Conservation (phyloP, 2,888 invertebrate genomes). For the Palloptera scutellata region DNA sequence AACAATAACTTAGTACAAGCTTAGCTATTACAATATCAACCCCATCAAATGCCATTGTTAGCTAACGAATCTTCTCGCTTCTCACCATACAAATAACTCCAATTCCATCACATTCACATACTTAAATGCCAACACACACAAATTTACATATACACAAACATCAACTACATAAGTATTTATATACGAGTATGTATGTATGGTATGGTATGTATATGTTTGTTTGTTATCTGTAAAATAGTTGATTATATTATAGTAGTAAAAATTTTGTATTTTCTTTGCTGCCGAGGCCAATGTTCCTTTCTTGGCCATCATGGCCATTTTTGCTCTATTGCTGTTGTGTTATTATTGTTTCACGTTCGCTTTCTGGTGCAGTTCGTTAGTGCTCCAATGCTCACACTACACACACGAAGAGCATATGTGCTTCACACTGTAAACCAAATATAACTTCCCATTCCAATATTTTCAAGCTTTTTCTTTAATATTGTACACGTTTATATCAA, state of each 20-base stretch:
- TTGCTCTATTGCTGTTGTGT: not conserved
- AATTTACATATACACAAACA: not conserved
- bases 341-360: not conserved
- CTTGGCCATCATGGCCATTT: not conserved
- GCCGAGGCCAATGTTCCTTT: slow-evolving; percentile 1
- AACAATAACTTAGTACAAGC: not conserved
- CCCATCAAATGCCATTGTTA: not conserved
- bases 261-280: slow-evolving; percentile 22
- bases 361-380: slow-evolving; percentile 9
- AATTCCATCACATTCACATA: not conserved
- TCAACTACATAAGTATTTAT: not conserved
- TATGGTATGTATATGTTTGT: not conserved
- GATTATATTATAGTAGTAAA: slow-evolving; percentile 25
- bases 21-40: not conserved
- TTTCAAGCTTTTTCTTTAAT: not conserved
- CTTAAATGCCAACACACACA: not conserved
- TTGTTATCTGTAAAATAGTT: slow-evolving; percentile 22
- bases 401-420: not conserved
- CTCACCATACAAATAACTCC: slow-evolving; percentile 1
- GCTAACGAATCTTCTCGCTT: slow-evolving; percentile 1
- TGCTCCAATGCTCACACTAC: not conserved
- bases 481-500: too few relatives aligned
- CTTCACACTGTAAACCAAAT: slow-evolving; percentile 9
- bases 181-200: not conserved
- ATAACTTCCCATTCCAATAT: not conserved